These are phyloP conservation scores for Periplaneta americana DNA, from an alignment of 1,140 invertebrate species.

Conservation along the genomic window DNA sequence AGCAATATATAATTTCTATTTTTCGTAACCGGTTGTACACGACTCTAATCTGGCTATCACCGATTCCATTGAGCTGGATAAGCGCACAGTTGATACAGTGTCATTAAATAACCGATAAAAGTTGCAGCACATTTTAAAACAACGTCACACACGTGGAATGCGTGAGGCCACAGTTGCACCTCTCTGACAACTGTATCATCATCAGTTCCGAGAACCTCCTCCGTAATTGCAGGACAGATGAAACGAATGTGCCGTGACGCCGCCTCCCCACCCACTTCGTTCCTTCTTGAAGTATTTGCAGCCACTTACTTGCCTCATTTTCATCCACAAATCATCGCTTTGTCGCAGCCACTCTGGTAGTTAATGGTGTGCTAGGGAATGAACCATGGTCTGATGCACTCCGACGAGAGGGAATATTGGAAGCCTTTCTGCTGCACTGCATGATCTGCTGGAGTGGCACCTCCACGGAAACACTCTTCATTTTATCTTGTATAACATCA, in stretches of 20 bases:
- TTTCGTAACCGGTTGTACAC: too few species aligned
- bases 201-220: background rate
- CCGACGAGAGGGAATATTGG: background rate
- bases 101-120: too few species aligned
- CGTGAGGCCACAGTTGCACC: too few species aligned
- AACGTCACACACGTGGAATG: too few species aligned
- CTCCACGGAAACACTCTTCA: background rate
- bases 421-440: background rate
- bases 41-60: too few species aligned
- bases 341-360: background rate
- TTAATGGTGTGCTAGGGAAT: background rate
- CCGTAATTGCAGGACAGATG: background rate
- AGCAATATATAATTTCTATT: too few species aligned
- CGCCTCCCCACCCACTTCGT: background rate
- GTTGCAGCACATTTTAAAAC: too few species aligned
- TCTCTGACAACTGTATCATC: too few species aligned
- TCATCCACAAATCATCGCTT: conserved; percentile 9
- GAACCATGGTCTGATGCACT: background rate
- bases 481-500: too few species aligned
- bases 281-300: background rate
- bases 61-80: too few species aligned
- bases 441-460: background rate
- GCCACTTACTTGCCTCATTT: conserved; percentile 14
- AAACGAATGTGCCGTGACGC: background rate
- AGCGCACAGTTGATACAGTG: too few species aligned